Conservation (phyloP, 2,113 vertebrate species). For the Globicephala melas region DNA sequence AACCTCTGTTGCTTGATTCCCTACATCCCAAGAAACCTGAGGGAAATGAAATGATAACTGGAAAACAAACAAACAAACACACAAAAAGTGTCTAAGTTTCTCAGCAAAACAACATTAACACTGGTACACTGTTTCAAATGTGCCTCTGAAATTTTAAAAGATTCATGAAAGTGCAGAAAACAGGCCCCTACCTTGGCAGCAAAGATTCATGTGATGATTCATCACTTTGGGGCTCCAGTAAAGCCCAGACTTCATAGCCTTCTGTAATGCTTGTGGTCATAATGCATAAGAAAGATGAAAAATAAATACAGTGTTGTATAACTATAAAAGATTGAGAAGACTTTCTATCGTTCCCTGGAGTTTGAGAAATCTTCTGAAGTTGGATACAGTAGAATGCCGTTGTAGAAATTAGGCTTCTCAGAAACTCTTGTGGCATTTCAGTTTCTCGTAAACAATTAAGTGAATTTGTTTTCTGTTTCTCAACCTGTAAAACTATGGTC, state of each 20-base stretch:
- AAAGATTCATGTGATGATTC: slow-evolving; percentile 5
- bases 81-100: neutral
- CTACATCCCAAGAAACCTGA: neutral
- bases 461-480: slow-evolving; percentile 13
- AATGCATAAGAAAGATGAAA: neutral
- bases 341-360: neutral
- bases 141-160: slow-evolving; percentile 23
- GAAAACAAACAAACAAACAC: neutral
- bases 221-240: neutral
- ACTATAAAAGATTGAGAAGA: neutral
- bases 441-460: neutral
- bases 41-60: neutral
- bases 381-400: neutral
- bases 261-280: neutral
- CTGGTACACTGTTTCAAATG: neutral
- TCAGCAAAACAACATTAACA: neutral
- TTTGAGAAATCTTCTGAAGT: neutral
- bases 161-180: slow-evolving; percentile 3
- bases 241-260: neutral
- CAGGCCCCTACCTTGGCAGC: neutral
- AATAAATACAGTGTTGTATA: neutral
- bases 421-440: slow-evolving; percentile 24
- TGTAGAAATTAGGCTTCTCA: slow-evolving; percentile 35
- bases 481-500: slow-evolving; percentile 5
- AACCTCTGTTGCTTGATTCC: neutral